Conservation (phyloP, 2,797 vertebrate species). For the Poecile montanus region DNA sequence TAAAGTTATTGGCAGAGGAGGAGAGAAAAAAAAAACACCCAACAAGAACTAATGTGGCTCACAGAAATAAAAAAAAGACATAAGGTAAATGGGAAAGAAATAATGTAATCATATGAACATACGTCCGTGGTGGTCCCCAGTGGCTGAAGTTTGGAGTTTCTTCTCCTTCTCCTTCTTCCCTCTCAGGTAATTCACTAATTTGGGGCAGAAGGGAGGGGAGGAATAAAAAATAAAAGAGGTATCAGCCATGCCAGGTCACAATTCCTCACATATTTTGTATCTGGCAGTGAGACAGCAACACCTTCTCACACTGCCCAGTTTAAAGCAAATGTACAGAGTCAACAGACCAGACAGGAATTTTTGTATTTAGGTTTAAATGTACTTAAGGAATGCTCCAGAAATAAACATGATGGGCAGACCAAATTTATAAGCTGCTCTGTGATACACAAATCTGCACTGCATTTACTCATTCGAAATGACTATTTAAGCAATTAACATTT, state of each 20-base stretch:
- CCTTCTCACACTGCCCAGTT: conserved; percentile 10
- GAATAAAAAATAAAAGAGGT: conserved; percentile 1
- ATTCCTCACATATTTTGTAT: conserved; percentile 29
- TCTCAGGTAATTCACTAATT: conserved; percentile 84
- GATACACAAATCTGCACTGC: conserved; percentile 10
- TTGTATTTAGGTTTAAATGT: conserved; percentile 48
- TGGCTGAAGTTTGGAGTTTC: conserved; percentile 95
- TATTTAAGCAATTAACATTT: conserved; percentile 15
- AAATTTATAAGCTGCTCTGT: conserved; percentile 46
- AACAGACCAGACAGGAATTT: conserved; percentile 51
- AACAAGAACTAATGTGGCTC: background rate
- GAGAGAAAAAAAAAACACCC: background rate
- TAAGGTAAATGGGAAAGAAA: conserved; percentile 3
- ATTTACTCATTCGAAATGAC: background rate
- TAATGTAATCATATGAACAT: conserved; percentile 27
- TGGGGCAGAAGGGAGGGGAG: background rate
- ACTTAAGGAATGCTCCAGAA: conserved; percentile 54
- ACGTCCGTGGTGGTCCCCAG: conserved; percentile 92
- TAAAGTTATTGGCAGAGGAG: conserved; percentile 6
- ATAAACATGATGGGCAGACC: conserved; percentile 39
- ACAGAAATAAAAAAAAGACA: background rate
- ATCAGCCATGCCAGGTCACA: conserved; percentile 2
- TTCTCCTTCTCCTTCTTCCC: conserved; percentile 96
- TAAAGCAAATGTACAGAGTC: conserved; percentile 37
- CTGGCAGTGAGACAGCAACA: conserved; percentile 7